Evolutionary conservation across 1,140 invertebrate species (phyloP).

Genomic region (Zelostemma sp.): DNA sequence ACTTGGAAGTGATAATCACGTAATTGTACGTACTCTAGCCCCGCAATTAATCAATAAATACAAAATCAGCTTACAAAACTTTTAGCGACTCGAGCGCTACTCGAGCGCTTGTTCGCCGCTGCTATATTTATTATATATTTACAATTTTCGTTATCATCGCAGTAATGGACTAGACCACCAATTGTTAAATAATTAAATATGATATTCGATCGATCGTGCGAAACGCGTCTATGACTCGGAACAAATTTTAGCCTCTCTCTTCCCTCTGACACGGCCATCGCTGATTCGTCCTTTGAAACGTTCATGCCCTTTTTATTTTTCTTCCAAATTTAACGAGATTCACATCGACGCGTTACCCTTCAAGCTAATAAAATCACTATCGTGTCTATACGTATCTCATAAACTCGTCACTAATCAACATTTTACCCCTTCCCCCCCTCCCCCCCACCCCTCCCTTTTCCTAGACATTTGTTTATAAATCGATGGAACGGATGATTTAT

Average conservation of each 20-base stretch:
- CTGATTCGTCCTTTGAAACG: constrained; percentile 11
- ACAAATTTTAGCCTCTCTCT: constrained; percentile 26
- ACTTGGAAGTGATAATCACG: constrained; percentile 54
- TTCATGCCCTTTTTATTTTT: constrained; percentile 10
- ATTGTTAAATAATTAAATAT: constrained; percentile 42
- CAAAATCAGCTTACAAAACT: constrained; percentile 64
- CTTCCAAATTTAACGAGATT: constrained; percentile 45
- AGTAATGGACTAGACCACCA: constrained; percentile 49
- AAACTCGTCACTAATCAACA: constrained; percentile 67
- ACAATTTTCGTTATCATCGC: constrained; percentile 37
- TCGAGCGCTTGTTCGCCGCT: constrained; percentile 18
- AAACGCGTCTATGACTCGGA: constrained; percentile 26
- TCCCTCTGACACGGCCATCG: constrained; percentile 12
- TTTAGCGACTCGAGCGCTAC: constrained; percentile 28
- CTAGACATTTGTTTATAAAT: constrained; percentile 37
- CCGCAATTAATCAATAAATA: constrained; percentile 65
- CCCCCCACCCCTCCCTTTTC: too few species aligned
- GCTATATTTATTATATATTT: constrained; percentile 40
- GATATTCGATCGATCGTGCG: constrained; percentile 26
- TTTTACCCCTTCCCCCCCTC: constrained; percentile 49
- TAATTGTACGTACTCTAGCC: constrained; percentile 50
- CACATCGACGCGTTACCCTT: constrained; percentile 55
- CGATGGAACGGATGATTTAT: constrained; percentile 64
- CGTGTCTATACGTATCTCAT: constrained; percentile 60
- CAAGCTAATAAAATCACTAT: constrained; percentile 67